Conservation (phyloP, 2,888 invertebrate genomes). For the Endomychus coccineus region DNA sequence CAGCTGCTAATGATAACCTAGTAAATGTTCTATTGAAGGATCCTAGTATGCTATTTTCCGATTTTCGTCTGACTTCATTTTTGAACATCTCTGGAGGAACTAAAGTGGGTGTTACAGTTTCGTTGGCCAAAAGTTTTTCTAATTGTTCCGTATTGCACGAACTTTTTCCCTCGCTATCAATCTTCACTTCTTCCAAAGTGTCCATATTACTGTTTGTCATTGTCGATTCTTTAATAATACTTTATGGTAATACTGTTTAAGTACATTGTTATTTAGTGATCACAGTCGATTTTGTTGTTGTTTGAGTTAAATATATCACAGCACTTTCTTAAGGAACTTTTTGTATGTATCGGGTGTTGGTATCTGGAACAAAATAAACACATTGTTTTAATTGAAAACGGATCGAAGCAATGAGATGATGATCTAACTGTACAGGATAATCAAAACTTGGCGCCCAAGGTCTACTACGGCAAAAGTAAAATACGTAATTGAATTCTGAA, state of each 20-base stretch:
- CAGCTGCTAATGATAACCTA: conserved; percentile 47
- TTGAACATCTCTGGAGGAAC: conserved; percentile 13
- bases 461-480: no score
- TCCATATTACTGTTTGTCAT: conserved; percentile 30
- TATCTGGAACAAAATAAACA: no score
- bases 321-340: conserved; percentile 14
- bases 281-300: background rate
- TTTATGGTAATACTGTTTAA: conserved; percentile 10
- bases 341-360: no score
- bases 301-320: conserved; percentile 11
- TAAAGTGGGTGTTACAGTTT: conserved; percentile 15
- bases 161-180: conserved; percentile 21
- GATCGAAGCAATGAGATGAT: no score
- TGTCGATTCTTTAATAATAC: conserved; percentile 11
- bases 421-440: no score
- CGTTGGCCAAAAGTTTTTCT: conserved; percentile 24
- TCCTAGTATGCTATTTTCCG: conserved; percentile 47
- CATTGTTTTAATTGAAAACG: no score
- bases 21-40: conserved; percentile 48
- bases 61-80: conserved; percentile 24
- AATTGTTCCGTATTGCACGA: conserved; percentile 17
- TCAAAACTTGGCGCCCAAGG: no score
- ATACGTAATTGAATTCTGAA: no score
- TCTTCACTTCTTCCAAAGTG: conserved; percentile 27
- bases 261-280: background rate